phyloP scores from a whole-genome alignment of 2,888 invertebrate species.

The Polymixis flavicincta region DNA sequence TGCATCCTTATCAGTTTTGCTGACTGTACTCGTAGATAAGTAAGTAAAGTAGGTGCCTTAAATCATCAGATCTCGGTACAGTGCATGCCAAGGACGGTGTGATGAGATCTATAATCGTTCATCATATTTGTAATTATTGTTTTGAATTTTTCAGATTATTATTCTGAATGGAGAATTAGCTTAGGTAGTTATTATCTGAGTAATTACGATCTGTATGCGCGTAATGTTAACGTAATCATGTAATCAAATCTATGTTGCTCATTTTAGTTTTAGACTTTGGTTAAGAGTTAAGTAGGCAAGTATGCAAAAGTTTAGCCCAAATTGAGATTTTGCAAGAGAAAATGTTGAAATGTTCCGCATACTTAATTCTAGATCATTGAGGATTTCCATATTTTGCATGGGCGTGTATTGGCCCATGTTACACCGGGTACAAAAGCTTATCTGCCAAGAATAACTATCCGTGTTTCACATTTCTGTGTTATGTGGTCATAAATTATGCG shows the following conservation, averaged over 20 bases:
- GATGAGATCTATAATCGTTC: conserved; percentile 19
- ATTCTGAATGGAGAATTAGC: conserved; percentile 20
- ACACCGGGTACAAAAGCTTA: conserved; percentile 18
- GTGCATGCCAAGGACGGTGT: conserved; percentile 32
- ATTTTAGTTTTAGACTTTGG: neutral
- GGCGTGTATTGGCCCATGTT: conserved; percentile 22
- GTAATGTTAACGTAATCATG: neutral
- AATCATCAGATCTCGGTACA: conserved; percentile 39
- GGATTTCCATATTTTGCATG: conserved; percentile 43
- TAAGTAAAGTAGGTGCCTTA: conserved; percentile 18
- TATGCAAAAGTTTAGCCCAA: neutral
- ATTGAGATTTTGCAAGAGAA: conserved; percentile 30
- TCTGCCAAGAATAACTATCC: conserved; percentile 29
- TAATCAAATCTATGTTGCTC: neutral
- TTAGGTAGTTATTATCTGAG: conserved; percentile 3
- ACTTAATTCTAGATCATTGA: conserved; percentile 34
- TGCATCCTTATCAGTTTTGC: neutral
- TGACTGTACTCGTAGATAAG: conserved; percentile 20
- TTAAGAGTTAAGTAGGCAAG: neutral
- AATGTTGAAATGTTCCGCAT: conserved; percentile 27
- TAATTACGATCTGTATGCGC: conserved; percentile 26
- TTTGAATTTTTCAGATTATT: conserved; percentile 29
- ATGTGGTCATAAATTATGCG: conserved; percentile 42
- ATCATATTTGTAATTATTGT: conserved; percentile 18
- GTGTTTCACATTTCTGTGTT: conserved; percentile 30